Base-by-base conservation (phyloP, 2,797 vertebrate species). In the Ptychadena robeensis region DNA sequence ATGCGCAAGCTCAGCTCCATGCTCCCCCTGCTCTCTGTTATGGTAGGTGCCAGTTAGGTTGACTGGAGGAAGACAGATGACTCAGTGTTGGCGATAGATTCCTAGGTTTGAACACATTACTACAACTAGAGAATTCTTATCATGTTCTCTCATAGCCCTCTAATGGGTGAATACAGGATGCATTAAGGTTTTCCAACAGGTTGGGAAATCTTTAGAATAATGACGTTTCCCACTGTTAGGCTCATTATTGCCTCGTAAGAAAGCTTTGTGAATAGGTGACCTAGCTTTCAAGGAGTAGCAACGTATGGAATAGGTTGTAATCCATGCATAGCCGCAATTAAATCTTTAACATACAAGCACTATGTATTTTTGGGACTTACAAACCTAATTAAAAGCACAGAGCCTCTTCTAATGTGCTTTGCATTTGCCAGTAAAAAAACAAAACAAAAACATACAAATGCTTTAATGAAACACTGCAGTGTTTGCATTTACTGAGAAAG, bases 401-500 rank as follows among this genome's bases (percentile, higher is more conserved):
- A 59, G n/a, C 25, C 9, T 37, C 35, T 35, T 22, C n/a, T 67
- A 57, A 59, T 53, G 64, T 66, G 68, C 14, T 15, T 0, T 0
- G 83, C 31, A 27, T 0, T 0, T 85, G 80, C 35, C 81, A n/a
- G 0, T 9, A 8, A 44, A 25, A 83, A 85, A 74, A 0, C 18
- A 48, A 53, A 53, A 53, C 8, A n/a, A n/a, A n/a, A n/a, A 53
- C 44, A 75, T 30, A 44, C 61, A 80, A 85, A 73, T 59, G 3
- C n/a, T 67, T 28, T 37, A 35, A 61, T 61, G 82, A 86, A 64
- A 85, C 77, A 79, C 70, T 67, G 87, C 44, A 37, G 86, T 90
- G 89, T 94, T 91, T 90, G 88, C 89, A 88, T 89, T 88, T 86
- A 90, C 90, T 90, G 92, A 92, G 91, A 93, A 93, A 92, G 91